Conservation (phyloP, 2,113 vertebrate species). For the Bambusicola thoracicus region DNA sequence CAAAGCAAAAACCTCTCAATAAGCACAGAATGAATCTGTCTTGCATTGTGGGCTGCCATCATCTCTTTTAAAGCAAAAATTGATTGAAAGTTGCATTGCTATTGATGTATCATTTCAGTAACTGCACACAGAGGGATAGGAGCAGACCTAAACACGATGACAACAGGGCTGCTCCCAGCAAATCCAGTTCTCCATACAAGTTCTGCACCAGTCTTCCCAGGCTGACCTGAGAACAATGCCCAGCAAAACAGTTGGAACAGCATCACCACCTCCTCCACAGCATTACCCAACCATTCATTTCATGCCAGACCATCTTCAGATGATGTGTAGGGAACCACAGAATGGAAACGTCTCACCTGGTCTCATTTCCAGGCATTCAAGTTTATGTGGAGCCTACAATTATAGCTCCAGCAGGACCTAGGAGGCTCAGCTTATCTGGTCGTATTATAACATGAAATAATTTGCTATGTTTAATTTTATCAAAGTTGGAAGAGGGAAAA, state of each 20-base stretch:
- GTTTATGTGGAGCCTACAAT: not conserved
- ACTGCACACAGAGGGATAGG: accelerated
- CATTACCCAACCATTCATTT: not conserved
- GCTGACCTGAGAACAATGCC: not conserved
- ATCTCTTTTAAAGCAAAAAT: not conserved
- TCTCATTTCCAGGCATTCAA: not conserved
- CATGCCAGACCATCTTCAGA: not conserved
- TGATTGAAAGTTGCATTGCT: not conserved
- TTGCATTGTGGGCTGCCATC: not conserved
- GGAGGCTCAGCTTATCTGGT: not conserved
- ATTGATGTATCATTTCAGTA: not conserved
- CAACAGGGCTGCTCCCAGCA: not conserved
- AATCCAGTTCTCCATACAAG: not conserved
- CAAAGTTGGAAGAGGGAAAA: not conserved
- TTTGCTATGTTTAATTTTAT: not conserved
- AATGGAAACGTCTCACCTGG: not conserved
- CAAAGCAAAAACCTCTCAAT: not conserved
- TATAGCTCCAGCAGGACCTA: not conserved
- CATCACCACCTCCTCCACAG: not conserved
- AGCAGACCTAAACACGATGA: not conserved
- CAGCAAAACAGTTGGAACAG: not conserved
- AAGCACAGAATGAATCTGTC: not conserved
- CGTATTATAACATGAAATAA: not conserved
- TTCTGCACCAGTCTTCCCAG: not conserved
- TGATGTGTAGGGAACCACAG: not conserved